phyloP scores from a whole-genome alignment of 2,888 invertebrate genomes.

The Drosophila niveifrons region DNA sequence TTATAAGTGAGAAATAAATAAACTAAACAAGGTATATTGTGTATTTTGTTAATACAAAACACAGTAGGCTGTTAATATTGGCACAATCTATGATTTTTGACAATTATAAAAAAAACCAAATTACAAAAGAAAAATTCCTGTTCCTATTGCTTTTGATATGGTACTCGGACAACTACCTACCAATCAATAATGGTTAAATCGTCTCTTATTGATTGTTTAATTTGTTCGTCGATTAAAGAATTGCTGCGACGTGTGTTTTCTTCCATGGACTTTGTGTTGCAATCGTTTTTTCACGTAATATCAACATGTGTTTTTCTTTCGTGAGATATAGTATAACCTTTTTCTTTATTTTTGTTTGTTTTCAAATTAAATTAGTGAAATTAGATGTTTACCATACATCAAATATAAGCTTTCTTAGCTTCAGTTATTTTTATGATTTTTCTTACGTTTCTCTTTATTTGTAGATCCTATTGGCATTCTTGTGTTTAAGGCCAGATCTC shows the following conservation, averaged over 20 bases:
- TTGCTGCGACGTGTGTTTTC: conserved; percentile 47
- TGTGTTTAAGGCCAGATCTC: conserved; percentile 91
- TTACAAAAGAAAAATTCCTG: conserved; percentile 56
- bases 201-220: conserved; percentile 37
- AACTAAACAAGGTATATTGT: not conserved
- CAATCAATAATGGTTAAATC: conserved; percentile 40
- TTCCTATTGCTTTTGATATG: conserved; percentile 48
- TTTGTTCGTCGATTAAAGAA: conserved; percentile 41
- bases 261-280: conserved; percentile 54
- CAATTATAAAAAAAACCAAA: conserved; percentile 47
- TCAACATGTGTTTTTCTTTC: conserved; percentile 27
- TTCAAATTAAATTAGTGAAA: no score
- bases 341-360: no score
- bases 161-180: conserved; percentile 33
- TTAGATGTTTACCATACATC: conserved; percentile 27
- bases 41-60: not conserved
- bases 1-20: not conserved
- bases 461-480: conserved; percentile 91
- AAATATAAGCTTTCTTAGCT: conserved; percentile 42
- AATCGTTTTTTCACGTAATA: conserved; percentile 59
- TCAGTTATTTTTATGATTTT: conserved; percentile 81
- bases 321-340: no score
- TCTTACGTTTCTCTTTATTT: conserved; percentile 87
- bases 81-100: conserved; percentile 47
- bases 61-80: conserved; percentile 36